Conservation (phyloP, 2,888 invertebrate species). For the Heteromurus nitidus region DNA sequence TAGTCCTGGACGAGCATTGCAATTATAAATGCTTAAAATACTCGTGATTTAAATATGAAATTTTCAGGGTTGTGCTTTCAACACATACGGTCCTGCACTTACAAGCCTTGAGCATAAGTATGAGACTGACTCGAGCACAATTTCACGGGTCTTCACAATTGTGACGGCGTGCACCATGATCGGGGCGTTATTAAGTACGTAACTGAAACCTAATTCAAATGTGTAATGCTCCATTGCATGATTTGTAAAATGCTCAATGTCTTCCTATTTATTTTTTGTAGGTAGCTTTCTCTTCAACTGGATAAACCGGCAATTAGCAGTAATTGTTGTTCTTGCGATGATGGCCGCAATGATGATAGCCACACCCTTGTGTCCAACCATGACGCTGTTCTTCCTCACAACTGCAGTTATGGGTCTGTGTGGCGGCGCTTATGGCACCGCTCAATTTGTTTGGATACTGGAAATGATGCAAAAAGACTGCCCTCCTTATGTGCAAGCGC, state of each 20-base stretch:
- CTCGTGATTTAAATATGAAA: neutral
- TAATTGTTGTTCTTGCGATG: neutral
- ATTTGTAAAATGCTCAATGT: too few species aligned
- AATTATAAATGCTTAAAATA: neutral
- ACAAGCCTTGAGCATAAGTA: conserved; percentile 64
- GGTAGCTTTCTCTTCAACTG: conserved; percentile 33
- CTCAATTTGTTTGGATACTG: conserved; percentile 69
- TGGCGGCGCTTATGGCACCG: conserved; percentile 62
- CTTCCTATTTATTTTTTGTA: conserved; percentile 8
- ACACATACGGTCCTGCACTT: conserved; percentile 63
- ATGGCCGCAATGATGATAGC: conserved; percentile 48
- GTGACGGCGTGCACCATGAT: conserved; percentile 46
- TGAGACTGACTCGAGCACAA: conserved; percentile 53
- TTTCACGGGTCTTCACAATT: conserved; percentile 66
- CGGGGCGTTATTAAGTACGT: conserved; percentile 66
- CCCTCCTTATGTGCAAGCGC: conserved; percentile 64
- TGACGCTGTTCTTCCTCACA: conserved; percentile 53
- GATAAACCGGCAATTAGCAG: conserved; percentile 54
- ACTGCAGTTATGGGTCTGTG: conserved; percentile 58
- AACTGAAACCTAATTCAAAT: too few species aligned
- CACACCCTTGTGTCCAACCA: conserved; percentile 62
- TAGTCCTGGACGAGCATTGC: neutral
- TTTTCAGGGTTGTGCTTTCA: conserved; percentile 64
- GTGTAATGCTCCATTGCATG: too few species aligned
- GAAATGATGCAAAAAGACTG: conserved; percentile 68